Percentiles rank a stretch among this genome's conserved stretches.
These are phyloP conservation scores for Rhogogaster chlorosoma DNA, from an alignment of 2,888 invertebrate genomes.

Conservation along the genomic window DNA sequence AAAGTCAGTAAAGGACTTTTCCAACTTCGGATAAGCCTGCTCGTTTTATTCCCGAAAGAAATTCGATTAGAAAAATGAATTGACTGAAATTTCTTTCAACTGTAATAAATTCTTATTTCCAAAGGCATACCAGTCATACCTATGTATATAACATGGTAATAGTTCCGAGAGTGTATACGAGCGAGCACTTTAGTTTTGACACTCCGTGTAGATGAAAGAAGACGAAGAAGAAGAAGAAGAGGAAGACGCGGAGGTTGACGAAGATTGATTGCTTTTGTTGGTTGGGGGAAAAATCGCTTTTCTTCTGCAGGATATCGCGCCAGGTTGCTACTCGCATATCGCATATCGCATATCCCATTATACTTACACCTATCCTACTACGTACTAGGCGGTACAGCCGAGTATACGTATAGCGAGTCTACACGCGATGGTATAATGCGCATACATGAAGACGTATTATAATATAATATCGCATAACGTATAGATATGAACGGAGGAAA, in stretches of 20 bases:
- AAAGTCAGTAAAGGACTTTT: too few species aligned
- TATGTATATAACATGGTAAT: neutral
- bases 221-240: neutral
- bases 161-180: neutral
- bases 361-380: neutral
- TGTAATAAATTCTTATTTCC: neutral
- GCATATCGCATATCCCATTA: conserved; percentile 22
- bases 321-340: neutral
- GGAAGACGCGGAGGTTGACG: conserved; percentile 5
- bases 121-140: neutral
- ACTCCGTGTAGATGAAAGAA: neutral
- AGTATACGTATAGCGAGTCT: neutral
- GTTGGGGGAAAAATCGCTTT: conserved; percentile 31
- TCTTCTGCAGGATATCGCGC: neutral
- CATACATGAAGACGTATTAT: neutral
- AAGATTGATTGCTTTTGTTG: conserved; percentile 45
- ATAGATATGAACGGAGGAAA: neutral
- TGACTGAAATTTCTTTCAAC: too few species aligned
- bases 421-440: neutral
- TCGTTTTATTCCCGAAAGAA: too few species aligned
- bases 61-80: too few species aligned
- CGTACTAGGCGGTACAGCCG: neutral
- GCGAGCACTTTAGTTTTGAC: conserved; percentile 22
- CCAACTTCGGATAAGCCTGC: too few species aligned
- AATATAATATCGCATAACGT: conserved; percentile 1